phyloP scores from a whole-genome alignment of 2,113 vertebrate species.

The Lycaon pictus region DNA sequence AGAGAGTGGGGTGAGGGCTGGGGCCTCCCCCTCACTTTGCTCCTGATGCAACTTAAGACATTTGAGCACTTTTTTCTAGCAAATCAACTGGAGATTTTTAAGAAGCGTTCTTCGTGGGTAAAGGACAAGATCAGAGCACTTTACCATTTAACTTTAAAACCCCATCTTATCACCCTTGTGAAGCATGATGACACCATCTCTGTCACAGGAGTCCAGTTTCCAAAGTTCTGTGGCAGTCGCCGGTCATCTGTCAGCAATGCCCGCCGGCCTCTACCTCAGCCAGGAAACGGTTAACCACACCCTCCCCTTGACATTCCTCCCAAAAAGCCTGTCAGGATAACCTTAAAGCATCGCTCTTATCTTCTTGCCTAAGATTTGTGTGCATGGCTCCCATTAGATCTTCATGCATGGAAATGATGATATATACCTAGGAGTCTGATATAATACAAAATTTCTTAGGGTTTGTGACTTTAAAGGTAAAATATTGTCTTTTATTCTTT shows the following conservation, averaged over 20 bases:
- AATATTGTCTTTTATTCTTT: conserved; percentile 70
- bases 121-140: neutral
- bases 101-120: neutral
- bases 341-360: neutral
- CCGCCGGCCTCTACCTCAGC: neutral
- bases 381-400: neutral
- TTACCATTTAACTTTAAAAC: neutral
- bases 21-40: neutral
- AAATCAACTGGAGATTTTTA: neutral
- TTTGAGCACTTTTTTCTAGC: neutral
- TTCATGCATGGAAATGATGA: conserved; percentile 58
- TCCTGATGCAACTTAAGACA: neutral
- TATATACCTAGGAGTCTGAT: conserved; percentile 61
- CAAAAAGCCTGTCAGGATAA: neutral
- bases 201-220: neutral
- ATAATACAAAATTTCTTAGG: conserved; percentile 10
- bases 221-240: neutral
- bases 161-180: neutral
- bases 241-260: rapidly evolving
- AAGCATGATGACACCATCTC: neutral
- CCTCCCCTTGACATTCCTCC: rapidly evolving
- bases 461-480: conserved; percentile 64
- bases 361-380: conserved; percentile 47
- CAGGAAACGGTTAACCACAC: neutral
- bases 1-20: rapidly evolving